Evolutionary conservation across 1,140 invertebrate species (phyloP).

Genomic region (Bombus cullumanus): DNA sequence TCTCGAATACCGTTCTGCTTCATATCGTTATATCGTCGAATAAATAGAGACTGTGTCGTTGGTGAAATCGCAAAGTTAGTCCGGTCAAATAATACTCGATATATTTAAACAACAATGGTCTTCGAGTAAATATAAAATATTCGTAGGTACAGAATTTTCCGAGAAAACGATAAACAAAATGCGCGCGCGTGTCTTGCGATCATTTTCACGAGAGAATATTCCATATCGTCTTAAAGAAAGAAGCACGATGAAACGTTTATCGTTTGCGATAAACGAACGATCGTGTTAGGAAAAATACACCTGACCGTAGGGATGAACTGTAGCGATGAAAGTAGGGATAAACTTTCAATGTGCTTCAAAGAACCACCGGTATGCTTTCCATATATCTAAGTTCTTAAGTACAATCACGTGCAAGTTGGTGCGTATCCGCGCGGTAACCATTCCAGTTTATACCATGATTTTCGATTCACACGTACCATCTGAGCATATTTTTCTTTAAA

Average conservation of each 20-base stretch:
- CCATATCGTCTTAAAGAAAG: too few species aligned
- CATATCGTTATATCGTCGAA: slow-evolving; percentile 15
- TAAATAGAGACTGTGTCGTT: slow-evolving; percentile 9
- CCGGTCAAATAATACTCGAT: neutral
- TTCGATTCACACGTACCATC: neutral
- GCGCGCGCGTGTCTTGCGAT: too few species aligned
- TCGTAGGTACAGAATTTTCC: neutral
- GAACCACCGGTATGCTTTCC: neutral
- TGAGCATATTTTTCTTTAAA: neutral
- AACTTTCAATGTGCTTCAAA: neutral
- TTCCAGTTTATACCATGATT: neutral
- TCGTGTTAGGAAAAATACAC: slow-evolving; percentile 28
- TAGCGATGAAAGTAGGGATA: neutral
- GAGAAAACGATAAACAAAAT: neutral
- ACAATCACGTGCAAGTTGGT: neutral
- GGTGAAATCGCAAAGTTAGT: neutral
- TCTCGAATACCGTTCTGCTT: neutral
- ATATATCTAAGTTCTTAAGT: neutral
- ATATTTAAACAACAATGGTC: neutral
- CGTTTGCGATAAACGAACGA: neutral
- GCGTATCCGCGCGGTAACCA: neutral
- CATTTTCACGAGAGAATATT: neutral
- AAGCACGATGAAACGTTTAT: neutral
- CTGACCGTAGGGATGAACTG: neutral
- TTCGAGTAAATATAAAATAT: neutral